Conservation (phyloP, 2,888 invertebrate genomes). For the Dynastes maya region DNA sequence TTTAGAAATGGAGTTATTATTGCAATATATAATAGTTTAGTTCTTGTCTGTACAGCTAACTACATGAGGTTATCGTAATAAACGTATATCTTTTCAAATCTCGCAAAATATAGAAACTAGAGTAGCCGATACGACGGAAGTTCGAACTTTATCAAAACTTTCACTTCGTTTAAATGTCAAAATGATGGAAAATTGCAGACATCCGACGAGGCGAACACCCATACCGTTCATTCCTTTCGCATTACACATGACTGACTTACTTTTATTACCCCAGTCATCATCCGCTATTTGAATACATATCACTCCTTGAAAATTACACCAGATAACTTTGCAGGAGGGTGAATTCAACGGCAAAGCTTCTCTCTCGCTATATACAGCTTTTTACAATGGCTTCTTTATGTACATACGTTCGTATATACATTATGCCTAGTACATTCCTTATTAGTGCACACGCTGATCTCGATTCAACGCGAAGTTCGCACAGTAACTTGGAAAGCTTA, state of each 20-base stretch:
- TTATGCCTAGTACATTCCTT: conserved; percentile 10
- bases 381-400: conserved; percentile 18
- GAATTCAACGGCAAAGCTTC: conserved; percentile 9
- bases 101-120: neutral
- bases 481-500: conserved; percentile 31
- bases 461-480: conserved; percentile 31
- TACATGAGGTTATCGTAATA: too few relatives aligned
- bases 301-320: conserved; percentile 33
- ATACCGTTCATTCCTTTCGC: conserved; percentile 40
- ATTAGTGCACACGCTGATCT: conserved; percentile 33
- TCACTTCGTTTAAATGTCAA: conserved; percentile 27
- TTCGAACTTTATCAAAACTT: conserved; percentile 23
- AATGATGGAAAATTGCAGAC: conserved; percentile 40
- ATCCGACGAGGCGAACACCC: conserved; percentile 12
- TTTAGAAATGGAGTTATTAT: too few relatives aligned
- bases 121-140: neutral
- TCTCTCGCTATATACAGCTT: conserved; percentile 21
- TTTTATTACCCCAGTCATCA: conserved; percentile 41
- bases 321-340: conserved; percentile 35
- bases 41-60: too few relatives aligned
- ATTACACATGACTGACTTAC: conserved; percentile 45
- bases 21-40: too few relatives aligned
- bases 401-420: neutral
- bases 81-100: neutral
- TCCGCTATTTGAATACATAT: conserved; percentile 43